Base-by-base conservation (phyloP, 2,113 vertebrate genomes). In the Cettia cetti region DNA sequence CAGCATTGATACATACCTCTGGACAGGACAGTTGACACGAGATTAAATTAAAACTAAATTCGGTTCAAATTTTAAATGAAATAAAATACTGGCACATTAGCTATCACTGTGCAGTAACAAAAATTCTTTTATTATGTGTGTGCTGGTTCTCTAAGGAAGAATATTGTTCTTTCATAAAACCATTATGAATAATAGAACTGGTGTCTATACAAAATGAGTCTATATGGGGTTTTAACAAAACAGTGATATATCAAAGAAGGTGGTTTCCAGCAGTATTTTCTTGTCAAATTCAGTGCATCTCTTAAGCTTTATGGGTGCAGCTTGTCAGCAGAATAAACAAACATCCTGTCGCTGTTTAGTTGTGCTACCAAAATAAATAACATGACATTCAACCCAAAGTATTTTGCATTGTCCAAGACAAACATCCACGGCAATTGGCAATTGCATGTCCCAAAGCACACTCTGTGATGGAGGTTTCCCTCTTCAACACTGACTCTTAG, bases 371-470 rank as follows among this genome's bases (percentile, higher is more conserved):
- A 80, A 89, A 70, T 53, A 74, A 88, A 68, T 50, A 70, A 47
- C 20, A 13, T n/a, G 76, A 31, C 39, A 18, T 91, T 78, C 30
- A 89, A 37, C 47, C 33, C 21, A 20, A 74, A 77, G 30, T 53
- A 37, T 75, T 82, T 66, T 24, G 23, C 4, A 2, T 63, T 59
- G 76, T 77, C 60, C 18, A 52, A 89, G 75, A 53, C 54, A 61
- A 71, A 76, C 27, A 33, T 69, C 50, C 26, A 2, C 0, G 3
- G 74, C 33, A 50, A 4, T 8, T 53, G 57, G 20, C 65, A 72
- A 49, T n/a, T 0, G 0, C 9, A 0, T 19, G 37, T 60, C 70
- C 52, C 83, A 53, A n/a, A 53, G 33, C 39, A 20, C 56, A 7
- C 18, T 77, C 61, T n/a, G 35, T 52, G 79, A 42, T 53, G 54